Conservation (phyloP, 2,113 vertebrate species). For the Perccottus glenii region DNA sequence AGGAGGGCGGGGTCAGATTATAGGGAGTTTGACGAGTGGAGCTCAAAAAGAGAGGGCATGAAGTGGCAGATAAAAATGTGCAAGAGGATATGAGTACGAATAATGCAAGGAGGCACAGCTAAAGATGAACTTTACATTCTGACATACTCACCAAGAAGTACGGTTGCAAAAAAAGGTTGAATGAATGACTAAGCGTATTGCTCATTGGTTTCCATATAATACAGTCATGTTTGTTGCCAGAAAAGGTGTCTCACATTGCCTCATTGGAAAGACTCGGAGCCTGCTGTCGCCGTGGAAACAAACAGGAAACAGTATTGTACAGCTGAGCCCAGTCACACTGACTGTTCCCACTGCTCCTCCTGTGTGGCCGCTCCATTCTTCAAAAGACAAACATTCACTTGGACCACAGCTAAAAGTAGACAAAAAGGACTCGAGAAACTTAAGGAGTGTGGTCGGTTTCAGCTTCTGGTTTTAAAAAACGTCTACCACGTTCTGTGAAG, state of each 20-base stretch:
- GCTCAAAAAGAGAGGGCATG: slow-evolving; percentile 66
- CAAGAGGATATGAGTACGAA: slow-evolving; percentile 41
- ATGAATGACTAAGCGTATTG: slow-evolving; percentile 40
- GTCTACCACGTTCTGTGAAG: slow-evolving; percentile 46
- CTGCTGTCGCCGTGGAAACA: slow-evolving; percentile 56
- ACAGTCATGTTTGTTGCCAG: slow-evolving; percentile 32
- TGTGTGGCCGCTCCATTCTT: slow-evolving; percentile 64
- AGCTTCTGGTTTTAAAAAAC: slow-evolving; percentile 32
- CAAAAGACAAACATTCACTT: slow-evolving; percentile 58
- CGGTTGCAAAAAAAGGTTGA: too few species aligned
- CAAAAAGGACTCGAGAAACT: slow-evolving; percentile 49
- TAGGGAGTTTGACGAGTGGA: slow-evolving; percentile 64
- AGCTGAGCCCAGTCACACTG: slow-evolving; percentile 53
- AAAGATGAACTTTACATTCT: too few species aligned
- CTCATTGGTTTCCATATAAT: not conserved
- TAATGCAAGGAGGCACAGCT: slow-evolving; percentile 17
- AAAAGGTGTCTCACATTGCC: slow-evolving; percentile 63
- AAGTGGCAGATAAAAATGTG: slow-evolving; percentile 35
- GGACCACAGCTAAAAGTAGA: slow-evolving; percentile 62
- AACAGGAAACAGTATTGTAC: slow-evolving; percentile 66
- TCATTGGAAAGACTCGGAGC: slow-evolving; percentile 49
- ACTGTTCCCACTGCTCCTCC: slow-evolving; percentile 49
- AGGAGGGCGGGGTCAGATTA: slow-evolving; percentile 81
- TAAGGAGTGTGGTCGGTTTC: slow-evolving; percentile 40
- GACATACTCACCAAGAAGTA: too few species aligned